Percentiles rank a stretch among this genome's conserved stretches.
Evolutionary conservation across 2,113 vertebrate species (phyloP).

Genomic region (Hippopotamus amphibius): DNA sequence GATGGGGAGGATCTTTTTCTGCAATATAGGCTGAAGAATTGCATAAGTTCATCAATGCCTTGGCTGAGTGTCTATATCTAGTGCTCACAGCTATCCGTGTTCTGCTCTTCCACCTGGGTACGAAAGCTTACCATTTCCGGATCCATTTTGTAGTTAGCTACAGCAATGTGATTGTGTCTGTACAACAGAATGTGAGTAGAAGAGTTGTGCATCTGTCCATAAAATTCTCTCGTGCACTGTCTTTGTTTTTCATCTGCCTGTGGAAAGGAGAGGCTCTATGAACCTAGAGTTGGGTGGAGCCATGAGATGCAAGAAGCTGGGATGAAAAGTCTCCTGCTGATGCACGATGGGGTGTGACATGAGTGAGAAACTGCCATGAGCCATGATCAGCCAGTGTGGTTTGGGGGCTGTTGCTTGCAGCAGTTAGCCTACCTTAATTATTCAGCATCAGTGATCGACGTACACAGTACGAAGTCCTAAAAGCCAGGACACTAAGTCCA

Average conservation of each 20-base stretch:
- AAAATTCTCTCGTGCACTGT: neutral
- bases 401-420: neutral
- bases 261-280: neutral
- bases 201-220: neutral
- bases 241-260: neutral
- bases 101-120: neutral
- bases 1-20: neutral
- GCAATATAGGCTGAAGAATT: neutral
- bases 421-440: neutral
- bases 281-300: neutral
- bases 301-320: neutral
- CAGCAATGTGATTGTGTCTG: neutral
- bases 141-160: neutral
- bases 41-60: neutral
- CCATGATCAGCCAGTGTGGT: neutral
- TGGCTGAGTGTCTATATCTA: neutral
- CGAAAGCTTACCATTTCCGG: neutral
- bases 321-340: neutral
- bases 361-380: neutral
- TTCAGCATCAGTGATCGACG: neutral
- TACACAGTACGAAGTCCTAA: neutral
- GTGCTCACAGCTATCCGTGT: neutral
- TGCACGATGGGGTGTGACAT: too few species aligned
- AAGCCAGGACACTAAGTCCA: neutral
- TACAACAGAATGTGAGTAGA: neutral